Evolutionary conservation across 2,797 vertebrate species (phyloP).

Genomic region (Apogon talboti): DNA sequence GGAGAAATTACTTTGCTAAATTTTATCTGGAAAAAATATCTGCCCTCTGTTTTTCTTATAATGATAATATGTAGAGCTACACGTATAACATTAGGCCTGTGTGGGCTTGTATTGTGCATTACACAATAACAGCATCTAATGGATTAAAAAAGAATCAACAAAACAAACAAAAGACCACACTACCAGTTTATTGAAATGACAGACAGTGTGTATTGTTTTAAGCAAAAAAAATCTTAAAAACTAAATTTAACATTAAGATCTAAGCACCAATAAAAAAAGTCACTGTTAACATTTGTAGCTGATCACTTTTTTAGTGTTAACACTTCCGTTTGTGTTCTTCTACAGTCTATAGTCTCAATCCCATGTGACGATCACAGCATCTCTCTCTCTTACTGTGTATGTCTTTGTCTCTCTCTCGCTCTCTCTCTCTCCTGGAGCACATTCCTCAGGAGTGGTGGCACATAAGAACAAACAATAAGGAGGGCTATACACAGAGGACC

Average conservation of each 20-base stretch:
- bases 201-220: background rate
- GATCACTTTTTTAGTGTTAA: conserved; percentile 15
- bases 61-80: too few relatives aligned
- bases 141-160: background rate
- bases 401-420: background rate
- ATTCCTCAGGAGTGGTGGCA: conserved; percentile 72
- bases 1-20: too few relatives aligned
- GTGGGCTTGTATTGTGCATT: too few relatives aligned
- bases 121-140: too few relatives aligned
- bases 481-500: conserved; percentile 76
- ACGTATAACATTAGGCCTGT: too few relatives aligned
- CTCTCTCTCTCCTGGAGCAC: conserved; percentile 53
- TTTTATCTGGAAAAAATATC: too few relatives aligned
- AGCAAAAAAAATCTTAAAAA: background rate
- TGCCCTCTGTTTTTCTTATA: too few relatives aligned
- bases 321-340: conserved; percentile 41
- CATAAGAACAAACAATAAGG: conserved; percentile 82
- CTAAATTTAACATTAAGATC: too few relatives aligned
- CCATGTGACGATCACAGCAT: conserved; percentile 54
- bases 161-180: background rate
- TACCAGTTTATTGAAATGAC: too few relatives aligned
- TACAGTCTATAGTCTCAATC: conserved; percentile 29
- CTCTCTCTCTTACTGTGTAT: background rate
- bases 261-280: background rate
- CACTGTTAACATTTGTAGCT: conserved; percentile 5